Conservation (phyloP, 2,888 invertebrate species). For the Pecten maximus region DNA sequence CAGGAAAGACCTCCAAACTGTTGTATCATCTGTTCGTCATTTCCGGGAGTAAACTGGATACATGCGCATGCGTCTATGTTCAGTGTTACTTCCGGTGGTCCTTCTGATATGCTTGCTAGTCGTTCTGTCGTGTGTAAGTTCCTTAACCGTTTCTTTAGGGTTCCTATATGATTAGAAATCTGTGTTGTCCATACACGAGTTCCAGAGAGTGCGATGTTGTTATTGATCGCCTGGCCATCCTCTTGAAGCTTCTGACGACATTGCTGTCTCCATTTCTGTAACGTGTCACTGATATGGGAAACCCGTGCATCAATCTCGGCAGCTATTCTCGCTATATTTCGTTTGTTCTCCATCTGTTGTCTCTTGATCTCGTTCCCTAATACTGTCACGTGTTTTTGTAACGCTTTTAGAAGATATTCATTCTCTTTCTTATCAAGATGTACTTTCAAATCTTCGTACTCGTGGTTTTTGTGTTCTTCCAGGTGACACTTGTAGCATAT, state of each 20-base stretch:
- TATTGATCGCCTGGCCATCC: not conserved
- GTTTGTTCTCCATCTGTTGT: not conserved
- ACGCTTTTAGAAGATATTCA: not conserved
- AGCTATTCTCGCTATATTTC: not conserved
- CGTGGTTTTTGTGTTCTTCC: not conserved
- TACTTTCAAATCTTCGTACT: not conserved
- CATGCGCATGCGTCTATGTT: not conserved
- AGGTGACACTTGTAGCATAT: not conserved
- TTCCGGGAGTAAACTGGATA: not conserved
- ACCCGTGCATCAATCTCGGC: not conserved
- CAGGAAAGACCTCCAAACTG: not conserved
- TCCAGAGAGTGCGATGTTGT: not conserved
- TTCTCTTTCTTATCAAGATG: not conserved
- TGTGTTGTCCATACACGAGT: not conserved
- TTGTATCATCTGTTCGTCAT: not conserved
- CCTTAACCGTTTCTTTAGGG: not conserved
- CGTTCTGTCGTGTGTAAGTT: not conserved
- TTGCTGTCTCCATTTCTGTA: not conserved
- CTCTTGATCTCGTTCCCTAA: not conserved
- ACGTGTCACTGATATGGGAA: not conserved
- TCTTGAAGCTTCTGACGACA: not conserved
- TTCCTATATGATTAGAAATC: not conserved
- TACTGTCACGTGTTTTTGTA: not conserved
- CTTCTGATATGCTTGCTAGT: not conserved
- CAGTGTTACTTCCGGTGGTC: not conserved